Base-by-base conservation (phyloP, 2,113 vertebrate genomes). In the Strix aluco region DNA sequence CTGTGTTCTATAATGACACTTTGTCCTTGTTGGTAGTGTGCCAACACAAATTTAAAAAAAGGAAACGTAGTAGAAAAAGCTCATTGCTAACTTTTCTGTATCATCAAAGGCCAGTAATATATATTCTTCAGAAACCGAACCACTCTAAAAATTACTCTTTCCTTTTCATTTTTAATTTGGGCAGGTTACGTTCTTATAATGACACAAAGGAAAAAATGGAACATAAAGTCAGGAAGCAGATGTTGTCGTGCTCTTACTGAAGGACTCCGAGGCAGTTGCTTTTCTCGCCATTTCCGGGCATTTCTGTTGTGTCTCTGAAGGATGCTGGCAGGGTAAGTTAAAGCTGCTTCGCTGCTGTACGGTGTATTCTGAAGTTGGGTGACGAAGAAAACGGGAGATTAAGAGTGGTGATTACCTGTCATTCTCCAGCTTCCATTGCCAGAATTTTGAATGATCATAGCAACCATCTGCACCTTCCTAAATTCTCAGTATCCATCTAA, bases 61-160 rank as follows among this genome's bases (percentile, higher is more conserved):
- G 9, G 5, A 40, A 44, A 20, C 3, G 2, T 2, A 1, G 12
- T 7, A 21, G 15, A 32, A 79, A 52, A 42, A 32, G 6, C 18
- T 44, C 3, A 21, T 6, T 55, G 23, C 51, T 65, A 44, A 7
- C 6, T 59, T 42, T 73, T 36, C 38, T 61, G 8, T 13, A 12
- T 51, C 42, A 15, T 20, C 7, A 42, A 4, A 44, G 32, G 32
- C 19, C 40, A 47, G 52, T 15, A 36, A 30, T 25, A 25, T 19
- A 6, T 23, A 25, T 57, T 57, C 40, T 25, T 67, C 15, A 67
- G 62, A 57, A 67, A n/a, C 51, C 5, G 23, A 67, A 18, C 30
- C 25, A 29, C 19, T 54, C 65, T 51, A n/a, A 62, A 42, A 22
- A 17, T 15, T 70, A 32, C 49, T 30, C 40, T 23, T 46, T 32